Evolutionary conservation across 2,797 vertebrate genomes (phyloP).

Genomic region (Nannoperca obscura): DNA sequence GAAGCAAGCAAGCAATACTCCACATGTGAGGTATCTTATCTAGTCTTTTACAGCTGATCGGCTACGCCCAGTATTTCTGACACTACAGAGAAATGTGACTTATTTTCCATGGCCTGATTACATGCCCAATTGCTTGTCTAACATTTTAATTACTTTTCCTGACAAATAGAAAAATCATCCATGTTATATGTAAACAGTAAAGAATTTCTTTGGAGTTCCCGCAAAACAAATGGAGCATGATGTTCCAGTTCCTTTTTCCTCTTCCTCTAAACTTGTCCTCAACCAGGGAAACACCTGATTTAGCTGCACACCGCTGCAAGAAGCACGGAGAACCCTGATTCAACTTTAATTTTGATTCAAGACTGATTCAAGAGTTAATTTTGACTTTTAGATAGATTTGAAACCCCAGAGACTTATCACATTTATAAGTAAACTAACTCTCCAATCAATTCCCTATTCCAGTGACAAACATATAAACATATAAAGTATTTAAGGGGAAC

Average conservation of each 20-base stretch:
- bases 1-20: constrained; percentile 24
- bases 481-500: not conserved
- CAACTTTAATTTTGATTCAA: not conserved
- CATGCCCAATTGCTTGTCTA: not conserved
- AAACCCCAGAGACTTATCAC: not conserved
- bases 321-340: not conserved
- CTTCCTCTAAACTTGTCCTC: not conserved
- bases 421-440: no score
- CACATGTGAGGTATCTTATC: constrained; percentile 34
- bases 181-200: not conserved
- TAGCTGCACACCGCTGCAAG: not conserved
- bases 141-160: no score
- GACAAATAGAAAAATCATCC: not conserved
- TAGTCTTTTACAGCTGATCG: constrained; percentile 13
- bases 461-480: no score
- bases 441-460: no score
- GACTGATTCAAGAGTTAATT: not conserved
- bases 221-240: not conserved
- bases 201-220: not conserved
- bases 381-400: constrained; percentile 9
- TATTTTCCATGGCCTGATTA: not conserved
- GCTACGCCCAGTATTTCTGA: constrained; percentile 7
- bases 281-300: not conserved
- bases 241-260: no score
- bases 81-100: not conserved